Base-by-base conservation (phyloP, 1,140 invertebrate species). In the Zophobas morio region DNA sequence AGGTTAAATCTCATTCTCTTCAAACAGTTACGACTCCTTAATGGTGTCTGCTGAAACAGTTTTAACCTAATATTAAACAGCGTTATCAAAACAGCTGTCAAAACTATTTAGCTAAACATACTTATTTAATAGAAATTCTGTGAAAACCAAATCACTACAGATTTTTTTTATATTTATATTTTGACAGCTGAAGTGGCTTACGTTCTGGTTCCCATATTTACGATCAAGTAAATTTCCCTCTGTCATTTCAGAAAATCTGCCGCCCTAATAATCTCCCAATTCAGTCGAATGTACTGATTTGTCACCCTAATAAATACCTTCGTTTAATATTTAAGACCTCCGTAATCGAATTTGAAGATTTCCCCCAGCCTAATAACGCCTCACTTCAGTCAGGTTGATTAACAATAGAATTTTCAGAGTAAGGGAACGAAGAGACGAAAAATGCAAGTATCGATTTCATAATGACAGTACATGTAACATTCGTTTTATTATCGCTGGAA, bases 311-410 rank as follows among this genome's bases (percentile, higher is more conserved):
- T 66, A 66, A 66, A 66, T 66, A 66, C 60, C 60, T 66, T 66
- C 60, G 39, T 66, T 66, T 66, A 42, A 66, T 66, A 66, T 66
- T 66, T 66, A 66, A 42, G 60, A 40, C 60, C 6, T 66, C 20
- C 3, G n/a, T 66, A 66, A 66, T 66, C 60, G 60, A 66, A 66
- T 66, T 66, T 42, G 60, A 66, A 66, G 60, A 66, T 66, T 66
- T 42, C 20, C 60, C 3, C 20, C 40, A 66, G 60, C 60, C 42
- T 66, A 66, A 66, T 66, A 37, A 42, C 60, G 60, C 39, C 32
- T 42, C 36, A 42, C 37, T 42, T 66, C 37, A 36, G 8, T 66
- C 39, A 8, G 34, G 1, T 39, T 51, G 49, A 51, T 51, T 51
- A 51, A 6, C 49, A 51, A 20, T 51, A 51, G 20, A 51, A 6